phyloP scores from a whole-genome alignment of 1,140 invertebrate species.

The Aplysia californica region DNA sequence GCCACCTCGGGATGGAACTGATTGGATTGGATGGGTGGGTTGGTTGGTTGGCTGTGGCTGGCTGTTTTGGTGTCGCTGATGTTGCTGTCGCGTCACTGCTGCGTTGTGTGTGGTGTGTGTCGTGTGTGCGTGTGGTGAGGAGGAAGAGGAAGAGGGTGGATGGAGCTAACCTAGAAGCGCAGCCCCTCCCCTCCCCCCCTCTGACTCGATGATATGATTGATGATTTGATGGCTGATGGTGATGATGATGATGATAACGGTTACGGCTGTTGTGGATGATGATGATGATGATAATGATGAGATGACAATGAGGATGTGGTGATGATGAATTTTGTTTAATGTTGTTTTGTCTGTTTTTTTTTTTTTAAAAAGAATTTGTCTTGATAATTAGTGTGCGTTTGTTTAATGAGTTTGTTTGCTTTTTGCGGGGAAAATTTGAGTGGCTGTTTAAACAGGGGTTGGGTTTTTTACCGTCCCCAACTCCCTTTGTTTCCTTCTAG shows the following conservation, averaged over 20 bases:
- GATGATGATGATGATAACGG: neutral
- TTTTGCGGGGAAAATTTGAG: too few relatives aligned
- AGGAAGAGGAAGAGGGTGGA: neutral
- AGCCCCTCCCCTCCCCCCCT: neutral
- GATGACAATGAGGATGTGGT: neutral
- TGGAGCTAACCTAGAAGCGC: neutral
- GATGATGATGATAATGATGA: neutral
- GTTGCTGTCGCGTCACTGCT: neutral
- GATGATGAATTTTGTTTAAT: too few relatives aligned
- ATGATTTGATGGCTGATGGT: neutral
- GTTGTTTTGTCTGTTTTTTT: too few relatives aligned
- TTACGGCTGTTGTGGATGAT: neutral
- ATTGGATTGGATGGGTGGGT: neutral
- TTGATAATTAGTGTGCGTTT: too few relatives aligned
- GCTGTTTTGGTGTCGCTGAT: neutral
- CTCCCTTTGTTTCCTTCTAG: too few relatives aligned
- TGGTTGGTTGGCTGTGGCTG: neutral
- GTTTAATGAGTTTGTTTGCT: too few relatives aligned
- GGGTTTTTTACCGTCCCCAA: too few relatives aligned
- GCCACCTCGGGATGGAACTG: slow-evolving; percentile 25
- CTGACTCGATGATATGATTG: neutral
- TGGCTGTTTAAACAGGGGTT: too few relatives aligned
- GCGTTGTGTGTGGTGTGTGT: neutral
- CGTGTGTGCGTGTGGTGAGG: neutral
- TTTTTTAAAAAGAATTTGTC: too few relatives aligned